These are phyloP conservation scores for Spatulosminthurus flaviceps DNA, from an alignment of 2,888 invertebrate genomes.

Conservation along the genomic window DNA sequence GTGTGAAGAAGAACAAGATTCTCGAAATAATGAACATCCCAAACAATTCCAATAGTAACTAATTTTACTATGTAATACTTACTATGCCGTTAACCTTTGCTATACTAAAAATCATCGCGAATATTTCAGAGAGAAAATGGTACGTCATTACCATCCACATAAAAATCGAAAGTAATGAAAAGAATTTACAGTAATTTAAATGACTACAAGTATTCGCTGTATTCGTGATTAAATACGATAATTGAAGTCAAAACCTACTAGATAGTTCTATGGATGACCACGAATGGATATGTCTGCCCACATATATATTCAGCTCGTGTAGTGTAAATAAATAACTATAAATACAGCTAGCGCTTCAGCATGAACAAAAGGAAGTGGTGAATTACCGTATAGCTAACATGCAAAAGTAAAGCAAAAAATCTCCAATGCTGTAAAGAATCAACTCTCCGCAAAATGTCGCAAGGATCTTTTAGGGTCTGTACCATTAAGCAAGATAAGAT, in stretches of 20 bases:
- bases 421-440: background rate
- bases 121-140: conserved; percentile 18
- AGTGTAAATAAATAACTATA: conserved; percentile 27
- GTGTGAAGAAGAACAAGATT: background rate
- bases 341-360: conserved; percentile 23
- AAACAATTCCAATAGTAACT: conserved; percentile 7
- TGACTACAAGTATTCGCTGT: conserved; percentile 20
- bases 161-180: conserved; percentile 25
- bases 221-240: conserved; percentile 34
- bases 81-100: conserved; percentile 13
- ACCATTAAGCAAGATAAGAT: conserved; percentile 16
- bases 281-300: conserved; percentile 20
- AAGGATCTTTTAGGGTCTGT: background rate
- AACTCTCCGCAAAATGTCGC: conserved; percentile 18
- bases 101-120: background rate
- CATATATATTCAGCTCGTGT: conserved; percentile 40
- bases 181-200: conserved; percentile 24
- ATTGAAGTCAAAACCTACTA: conserved; percentile 2
- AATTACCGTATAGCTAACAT: conserved; percentile 5
- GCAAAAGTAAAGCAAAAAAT: background rate
- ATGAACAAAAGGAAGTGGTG: conserved; percentile 3
- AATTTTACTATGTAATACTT: conserved; percentile 4
- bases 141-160: background rate
- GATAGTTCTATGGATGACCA: background rate
- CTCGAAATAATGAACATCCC: background rate